Conservation (phyloP, 1,140 invertebrate genomes). For the Carposina sasakii region DNA sequence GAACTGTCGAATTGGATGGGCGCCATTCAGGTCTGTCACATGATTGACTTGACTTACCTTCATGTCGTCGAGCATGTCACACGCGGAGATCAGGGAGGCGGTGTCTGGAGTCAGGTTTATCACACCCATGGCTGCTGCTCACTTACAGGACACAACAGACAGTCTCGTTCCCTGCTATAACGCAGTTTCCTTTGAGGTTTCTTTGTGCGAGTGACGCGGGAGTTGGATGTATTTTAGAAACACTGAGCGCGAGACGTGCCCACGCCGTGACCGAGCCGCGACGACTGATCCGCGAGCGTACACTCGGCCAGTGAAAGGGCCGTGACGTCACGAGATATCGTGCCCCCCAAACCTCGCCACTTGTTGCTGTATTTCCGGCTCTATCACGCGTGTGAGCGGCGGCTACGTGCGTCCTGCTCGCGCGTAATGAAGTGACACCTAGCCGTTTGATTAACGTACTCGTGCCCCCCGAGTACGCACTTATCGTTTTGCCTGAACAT, state of each 20-base stretch:
- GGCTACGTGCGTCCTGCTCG: conserved; percentile 29
- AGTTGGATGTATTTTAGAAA: conserved; percentile 44
- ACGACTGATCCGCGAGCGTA: conserved; percentile 46
- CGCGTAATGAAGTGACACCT: conserved; percentile 35
- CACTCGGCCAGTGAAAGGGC: conserved; percentile 62
- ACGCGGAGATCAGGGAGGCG: conserved; percentile 57
- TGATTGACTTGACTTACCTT: conserved; percentile 54
- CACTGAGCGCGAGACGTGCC: conserved; percentile 56
- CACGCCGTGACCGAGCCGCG: conserved; percentile 66
- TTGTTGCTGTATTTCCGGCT: conserved; percentile 58
- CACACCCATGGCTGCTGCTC: conserved; percentile 58
- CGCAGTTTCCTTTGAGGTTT: too few species aligned
- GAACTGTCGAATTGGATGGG: conserved; percentile 35
- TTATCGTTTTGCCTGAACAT: conserved; percentile 34
- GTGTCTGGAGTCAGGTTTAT: conserved; percentile 64
- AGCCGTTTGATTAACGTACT: conserved; percentile 40
- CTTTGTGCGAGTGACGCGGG: conserved; percentile 48
- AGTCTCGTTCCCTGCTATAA: too few species aligned
- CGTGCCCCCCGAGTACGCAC: conserved; percentile 28
- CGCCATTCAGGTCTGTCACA: conserved; percentile 43
- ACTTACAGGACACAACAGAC: too few species aligned
- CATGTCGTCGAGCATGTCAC: conserved; percentile 66
- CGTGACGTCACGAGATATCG: conserved; percentile 61
- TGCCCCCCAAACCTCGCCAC: conserved; percentile 30
- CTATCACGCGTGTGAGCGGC: conserved; percentile 17